Evolutionary conservation across 2,113 vertebrate genomes (phyloP).

Genomic region (Nothobranchius furzeri): DNA sequence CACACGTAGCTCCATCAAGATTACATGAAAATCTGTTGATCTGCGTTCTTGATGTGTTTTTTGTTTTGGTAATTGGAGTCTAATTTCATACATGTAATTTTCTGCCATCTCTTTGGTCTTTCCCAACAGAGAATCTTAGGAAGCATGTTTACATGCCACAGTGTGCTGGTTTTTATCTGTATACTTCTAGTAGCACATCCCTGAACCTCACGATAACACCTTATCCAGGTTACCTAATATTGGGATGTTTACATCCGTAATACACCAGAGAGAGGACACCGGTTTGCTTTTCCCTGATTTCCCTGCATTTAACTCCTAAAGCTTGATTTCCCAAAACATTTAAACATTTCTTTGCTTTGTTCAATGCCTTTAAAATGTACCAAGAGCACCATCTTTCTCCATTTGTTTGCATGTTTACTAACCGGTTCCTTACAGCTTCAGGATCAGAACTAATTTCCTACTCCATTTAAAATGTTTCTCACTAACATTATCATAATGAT

Average conservation of each 20-base stretch:
- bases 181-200: not conserved
- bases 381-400: not conserved
- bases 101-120: not conserved
- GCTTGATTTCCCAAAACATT: not conserved
- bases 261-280: not conserved
- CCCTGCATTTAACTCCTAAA: not conserved
- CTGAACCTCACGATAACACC: not conserved
- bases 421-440: not conserved
- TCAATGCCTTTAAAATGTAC: slow-evolving; percentile 7
- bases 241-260: not conserved
- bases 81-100: not conserved
- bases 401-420: slow-evolving; percentile 1
- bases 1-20: not conserved
- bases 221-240: not conserved
- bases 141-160: not conserved
- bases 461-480: not conserved
- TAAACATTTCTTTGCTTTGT: not conserved
- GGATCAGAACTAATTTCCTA: not conserved
- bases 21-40: not conserved
- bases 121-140: not conserved
- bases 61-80: not conserved
- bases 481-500: not conserved
- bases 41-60: no score
- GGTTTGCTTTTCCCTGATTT: not conserved
- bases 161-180: not conserved